Evolutionary conservation across 2,113 vertebrate genomes (phyloP).

Genomic region (Canis aureus): DNA sequence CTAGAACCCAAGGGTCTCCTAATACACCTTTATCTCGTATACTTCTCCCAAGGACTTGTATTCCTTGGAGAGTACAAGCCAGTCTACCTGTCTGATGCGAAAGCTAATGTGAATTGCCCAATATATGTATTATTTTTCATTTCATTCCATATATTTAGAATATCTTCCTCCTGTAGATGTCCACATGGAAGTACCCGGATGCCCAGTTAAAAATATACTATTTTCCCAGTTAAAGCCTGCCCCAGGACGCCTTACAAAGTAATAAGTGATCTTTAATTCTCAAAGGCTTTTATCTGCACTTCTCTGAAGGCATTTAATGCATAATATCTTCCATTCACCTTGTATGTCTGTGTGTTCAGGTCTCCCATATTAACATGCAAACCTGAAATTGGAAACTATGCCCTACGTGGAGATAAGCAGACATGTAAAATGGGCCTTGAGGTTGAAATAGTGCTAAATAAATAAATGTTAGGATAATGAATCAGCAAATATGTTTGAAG

Average conservation of each 20-base stretch:
- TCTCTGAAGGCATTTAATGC: neutral
- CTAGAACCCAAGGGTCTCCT: neutral
- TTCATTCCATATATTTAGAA: neutral
- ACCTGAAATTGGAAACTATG: neutral
- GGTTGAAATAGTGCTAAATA: neutral
- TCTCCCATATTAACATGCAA: neutral
- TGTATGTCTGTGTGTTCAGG: neutral
- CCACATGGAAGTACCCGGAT: neutral
- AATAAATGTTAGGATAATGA: neutral
- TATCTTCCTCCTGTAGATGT: neutral
- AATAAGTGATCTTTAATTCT: neutral
- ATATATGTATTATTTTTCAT: no score
- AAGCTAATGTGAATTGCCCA: neutral
- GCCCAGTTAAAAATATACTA: neutral
- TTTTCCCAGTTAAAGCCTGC: neutral
- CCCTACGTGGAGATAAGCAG: neutral
- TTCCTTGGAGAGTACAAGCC: neutral
- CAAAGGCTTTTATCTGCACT: neutral
- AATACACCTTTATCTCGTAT: neutral
- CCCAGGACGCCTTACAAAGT: neutral
- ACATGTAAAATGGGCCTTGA: neutral
- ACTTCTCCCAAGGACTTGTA: neutral
- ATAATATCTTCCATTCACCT: neutral
- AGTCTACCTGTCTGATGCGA: neutral
- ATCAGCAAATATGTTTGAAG: neutral